These are phyloP conservation scores for Percopsis omiscomaycus DNA, from an alignment of 2,797 vertebrate species.

Conservation along the genomic window DNA sequence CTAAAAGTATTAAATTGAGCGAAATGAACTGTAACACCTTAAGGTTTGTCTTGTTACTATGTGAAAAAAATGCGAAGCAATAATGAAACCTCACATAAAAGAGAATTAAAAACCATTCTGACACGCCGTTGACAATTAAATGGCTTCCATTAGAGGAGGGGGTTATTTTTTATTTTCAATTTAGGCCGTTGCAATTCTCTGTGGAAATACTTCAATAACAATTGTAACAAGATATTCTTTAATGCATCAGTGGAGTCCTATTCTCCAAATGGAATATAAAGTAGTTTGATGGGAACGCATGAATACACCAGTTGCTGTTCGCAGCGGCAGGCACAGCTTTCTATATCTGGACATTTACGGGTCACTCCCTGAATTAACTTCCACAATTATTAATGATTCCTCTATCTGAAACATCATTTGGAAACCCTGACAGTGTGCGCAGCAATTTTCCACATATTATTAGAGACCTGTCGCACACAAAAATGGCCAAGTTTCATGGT, in stretches of 20 bases:
- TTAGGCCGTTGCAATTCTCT: conserved; percentile 57
- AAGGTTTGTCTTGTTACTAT: conserved; percentile 37
- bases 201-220: conserved; percentile 60
- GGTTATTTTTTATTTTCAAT: conserved; percentile 68
- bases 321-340: conserved; percentile 53
- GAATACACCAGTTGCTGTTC: conserved; percentile 64
- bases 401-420: conserved; percentile 60
- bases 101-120: conserved; percentile 52
- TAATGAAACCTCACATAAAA: conserved; percentile 40
- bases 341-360: conserved; percentile 60
- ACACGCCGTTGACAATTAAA: conserved; percentile 51
- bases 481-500: conserved; percentile 44
- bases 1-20: conserved; percentile 35
- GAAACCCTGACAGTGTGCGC: conserved; percentile 56
- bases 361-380: conserved; percentile 65
- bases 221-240: conserved; percentile 66
- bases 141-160: conserved; percentile 53
- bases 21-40: conserved; percentile 66
- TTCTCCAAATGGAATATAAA: conserved; percentile 80
- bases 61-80: conserved; percentile 15
- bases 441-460: conserved; percentile 59
- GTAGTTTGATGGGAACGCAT: conserved; percentile 50
- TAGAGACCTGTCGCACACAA: conserved; percentile 44
- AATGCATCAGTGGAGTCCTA: conserved; percentile 65
- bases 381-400: conserved; percentile 64